Evolutionary conservation across 1,140 invertebrate species (phyloP).

Genomic region (Anoplolepis gracilipes): DNA sequence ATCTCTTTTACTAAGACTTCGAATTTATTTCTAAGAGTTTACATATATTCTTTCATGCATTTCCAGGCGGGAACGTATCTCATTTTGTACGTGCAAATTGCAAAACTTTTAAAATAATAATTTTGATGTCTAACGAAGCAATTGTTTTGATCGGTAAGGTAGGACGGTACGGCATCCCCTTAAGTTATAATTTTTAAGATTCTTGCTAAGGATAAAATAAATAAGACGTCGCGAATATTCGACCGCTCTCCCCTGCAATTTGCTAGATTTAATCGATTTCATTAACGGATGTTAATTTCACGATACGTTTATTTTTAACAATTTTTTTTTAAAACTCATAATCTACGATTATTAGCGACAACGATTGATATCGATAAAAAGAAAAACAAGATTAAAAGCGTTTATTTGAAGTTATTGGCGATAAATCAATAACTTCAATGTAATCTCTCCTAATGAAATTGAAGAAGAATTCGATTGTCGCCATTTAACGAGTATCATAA

Average conservation of each 20-base stretch:
- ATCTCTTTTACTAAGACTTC: no score
- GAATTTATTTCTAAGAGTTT: no score
- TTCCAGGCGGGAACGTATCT: no score
- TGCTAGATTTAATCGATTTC: constrained; percentile 21
- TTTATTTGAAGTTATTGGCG: no score
- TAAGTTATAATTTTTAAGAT: constrained; percentile 65
- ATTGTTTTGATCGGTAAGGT: no score
- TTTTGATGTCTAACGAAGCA: no score
- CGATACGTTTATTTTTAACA: neutral
- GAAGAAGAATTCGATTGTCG: constrained; percentile 8
- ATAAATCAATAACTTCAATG: neutral
- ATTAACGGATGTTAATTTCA: constrained; percentile 8
- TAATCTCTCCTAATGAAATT: neutral
- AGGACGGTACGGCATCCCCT: no score
- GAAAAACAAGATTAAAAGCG: neutral
- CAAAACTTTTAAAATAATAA: no score
- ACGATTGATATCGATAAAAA: neutral
- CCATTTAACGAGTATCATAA: neutral
- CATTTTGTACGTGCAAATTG: no score
- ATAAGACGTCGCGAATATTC: constrained; percentile 62
- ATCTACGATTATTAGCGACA: neutral
- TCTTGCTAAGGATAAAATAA: constrained; percentile 50
- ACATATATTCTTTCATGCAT: no score
- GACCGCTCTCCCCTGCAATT: neutral
- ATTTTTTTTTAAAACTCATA: neutral